These are phyloP conservation scores for Lerema accius DNA, from an alignment of 1,140 invertebrate species.

Conservation along the genomic window DNA sequence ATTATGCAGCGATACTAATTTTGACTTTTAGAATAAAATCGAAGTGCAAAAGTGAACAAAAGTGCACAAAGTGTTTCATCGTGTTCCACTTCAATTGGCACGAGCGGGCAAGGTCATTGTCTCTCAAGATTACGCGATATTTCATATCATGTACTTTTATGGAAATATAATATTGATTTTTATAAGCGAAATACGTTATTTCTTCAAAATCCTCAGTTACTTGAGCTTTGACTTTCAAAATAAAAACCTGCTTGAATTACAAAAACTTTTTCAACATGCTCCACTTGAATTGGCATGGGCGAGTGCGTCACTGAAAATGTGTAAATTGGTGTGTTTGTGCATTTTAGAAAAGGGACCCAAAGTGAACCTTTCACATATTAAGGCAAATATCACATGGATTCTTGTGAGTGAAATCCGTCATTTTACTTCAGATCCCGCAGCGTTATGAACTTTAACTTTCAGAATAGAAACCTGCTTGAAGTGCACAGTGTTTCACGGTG, in stretches of 20 bases:
- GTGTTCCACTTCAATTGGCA: background rate
- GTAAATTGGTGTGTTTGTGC: too few species aligned
- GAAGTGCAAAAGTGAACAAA: too few species aligned
- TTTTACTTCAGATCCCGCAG: too few species aligned
- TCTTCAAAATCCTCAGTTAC: too few species aligned
- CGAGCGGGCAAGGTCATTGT: background rate
- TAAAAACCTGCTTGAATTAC: background rate
- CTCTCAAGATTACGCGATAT: background rate
- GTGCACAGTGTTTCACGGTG: background rate
- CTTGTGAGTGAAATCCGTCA: too few species aligned
- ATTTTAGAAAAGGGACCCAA: too few species aligned
- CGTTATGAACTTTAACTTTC: constrained; percentile 1
- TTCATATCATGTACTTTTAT: background rate
- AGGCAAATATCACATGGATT: too few species aligned
- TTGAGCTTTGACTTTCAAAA: background rate
- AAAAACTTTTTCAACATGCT: background rate
- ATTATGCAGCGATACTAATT: too few species aligned
- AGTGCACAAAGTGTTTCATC: background rate
- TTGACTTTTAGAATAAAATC: too few species aligned
- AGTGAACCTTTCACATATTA: background rate
- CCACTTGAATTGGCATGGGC: background rate
- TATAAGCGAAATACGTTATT: too few species aligned
- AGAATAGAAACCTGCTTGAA: background rate
- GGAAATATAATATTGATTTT: too few species aligned
- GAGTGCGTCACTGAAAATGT: background rate